Base-by-base conservation (phyloP, 2,113 vertebrate species). In the Lipotes vexillifer region DNA sequence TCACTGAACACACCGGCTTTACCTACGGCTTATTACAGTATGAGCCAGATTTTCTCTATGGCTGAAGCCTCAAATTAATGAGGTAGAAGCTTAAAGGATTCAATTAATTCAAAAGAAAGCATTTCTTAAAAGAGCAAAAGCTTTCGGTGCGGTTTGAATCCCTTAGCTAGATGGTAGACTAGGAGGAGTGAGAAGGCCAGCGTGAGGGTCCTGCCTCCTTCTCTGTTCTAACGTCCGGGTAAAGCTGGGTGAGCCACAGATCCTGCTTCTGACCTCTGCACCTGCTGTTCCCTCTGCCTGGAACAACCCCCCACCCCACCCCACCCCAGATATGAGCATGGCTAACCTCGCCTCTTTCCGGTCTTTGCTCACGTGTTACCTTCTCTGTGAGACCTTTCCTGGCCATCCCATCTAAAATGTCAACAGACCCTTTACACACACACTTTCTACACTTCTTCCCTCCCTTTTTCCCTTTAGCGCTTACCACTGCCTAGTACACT, bases 11-110 rank as follows among this genome's bases (percentile, higher is more conserved):
- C 52, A 65, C 23, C 17, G 23, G 55, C 75, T 93, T 93, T 90
- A 81, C 33, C 66, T 72, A 21, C 46, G 44, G 49, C 89, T 97
- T 81, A 74, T 9, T 11, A 49, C 17, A 41, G 33, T 55, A 52
- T 36, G 10, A 93, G 49, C 38, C 72, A 87, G 90, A 83, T 89
- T 83, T 38, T 80, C 57, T 90, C 52, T 88, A 13, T 38, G 49
- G 46, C 72, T 71, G 41, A 88, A 80, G 41, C 23, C 81, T 93
- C 57, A 92, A 78, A 95, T 82, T 27, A 74, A 90, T 13, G 33
- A 59, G 21, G 65, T 23, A 82, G 63, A 96, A 78, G 63, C 46
- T 65, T 72, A 68, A 88, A 84, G 20, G 14, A 59, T 44, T 59
- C 38, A 69, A 83, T 17, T 9, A 77, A 88, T 38, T n/a, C 66